Percentiles rank a stretch among this genome's conserved stretches.
Conservation (phyloP, 1,140 invertebrate species). For the Periplaneta americana region DNA sequence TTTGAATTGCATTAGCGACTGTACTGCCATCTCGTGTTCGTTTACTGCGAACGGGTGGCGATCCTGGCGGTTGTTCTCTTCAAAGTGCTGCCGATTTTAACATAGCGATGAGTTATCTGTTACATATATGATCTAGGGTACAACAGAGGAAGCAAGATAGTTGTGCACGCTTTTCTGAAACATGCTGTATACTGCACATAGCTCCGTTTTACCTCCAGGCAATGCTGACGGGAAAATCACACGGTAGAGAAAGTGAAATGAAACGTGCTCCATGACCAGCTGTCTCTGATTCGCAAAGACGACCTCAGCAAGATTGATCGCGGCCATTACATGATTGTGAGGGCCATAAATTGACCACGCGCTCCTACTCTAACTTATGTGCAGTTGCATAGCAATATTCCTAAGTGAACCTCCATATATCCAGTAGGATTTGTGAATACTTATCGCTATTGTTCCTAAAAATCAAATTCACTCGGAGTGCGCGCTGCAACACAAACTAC, state of each 20-base stretch:
- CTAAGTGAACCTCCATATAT: background rate
- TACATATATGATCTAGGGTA: too few species aligned
- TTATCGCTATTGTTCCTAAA: background rate
- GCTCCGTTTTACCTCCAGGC: background rate
- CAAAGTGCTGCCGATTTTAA: too few species aligned
- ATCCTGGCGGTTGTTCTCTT: too few species aligned
- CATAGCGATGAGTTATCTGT: too few species aligned
- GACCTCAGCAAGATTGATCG: background rate
- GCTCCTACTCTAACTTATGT: background rate
- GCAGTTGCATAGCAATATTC: background rate
- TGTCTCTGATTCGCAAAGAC: background rate
- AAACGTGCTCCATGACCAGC: background rate
- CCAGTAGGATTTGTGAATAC: background rate
- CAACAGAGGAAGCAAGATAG: too few species aligned
- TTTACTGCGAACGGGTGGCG: too few species aligned
- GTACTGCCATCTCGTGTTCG: too few species aligned
- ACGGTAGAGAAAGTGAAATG: background rate
- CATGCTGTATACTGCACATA: background rate
- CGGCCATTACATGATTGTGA: background rate
- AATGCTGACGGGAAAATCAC: background rate
- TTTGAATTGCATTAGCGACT: too few species aligned
- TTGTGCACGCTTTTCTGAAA: too few species aligned
- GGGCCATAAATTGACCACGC: background rate
- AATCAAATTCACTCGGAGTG: background rate
- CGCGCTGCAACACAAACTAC: too few species aligned